Base-by-base conservation (phyloP, 2,888 invertebrate genomes). In the Capitulum mitella region DNA sequence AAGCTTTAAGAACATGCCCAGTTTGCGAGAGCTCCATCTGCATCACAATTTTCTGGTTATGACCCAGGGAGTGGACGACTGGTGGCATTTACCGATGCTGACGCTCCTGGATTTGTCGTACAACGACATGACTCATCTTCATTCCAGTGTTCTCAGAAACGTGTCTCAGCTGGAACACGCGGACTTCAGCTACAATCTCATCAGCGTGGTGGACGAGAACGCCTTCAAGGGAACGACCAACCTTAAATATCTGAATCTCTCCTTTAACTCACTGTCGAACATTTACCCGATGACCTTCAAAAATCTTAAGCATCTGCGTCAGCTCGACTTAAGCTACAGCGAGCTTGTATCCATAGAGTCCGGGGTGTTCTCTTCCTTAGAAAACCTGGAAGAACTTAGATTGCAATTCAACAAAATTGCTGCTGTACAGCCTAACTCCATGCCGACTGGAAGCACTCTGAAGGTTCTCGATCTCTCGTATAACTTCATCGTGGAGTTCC, bases 271-370 rank as follows among this genome's bases (percentile, higher is more conserved):
- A 84, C 87, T 95, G 78, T 89, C n/a, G 85, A 92, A 74, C 89
- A 91, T 84, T 89, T 91, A 78, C 88, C 90, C 82, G 88, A 82
- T 83, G 46, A 81, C 83, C 78, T 89, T 94, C 37, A 88, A 88
- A 78, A 89, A 90, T 43, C 86, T 92, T 46, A 86, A 87, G 16
- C 87, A 90, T 80, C 84, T 95, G 6, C 89, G 90, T 82, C 91
- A 91, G 78, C 84, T 94, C 61, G 93, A 94, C 85, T 86, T 94
- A 37, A 93, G 93, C 82, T 89, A 90, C 82, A 94, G 94, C 85
- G 90, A 90, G 84, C 85, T 94, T 74, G 90, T 90, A 64, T 91
- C 79, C 40, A 78, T 84, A 34, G 81, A 83, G 22, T 82, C 82
- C 19, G 82, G 82, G 34, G 78, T 81, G n/a, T 89, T 94, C 32